A percentile compares a stretch with the other conserved stretches of the same genome.
These are phyloP conservation scores for Chelmon rostratus DNA, from an alignment of 2,797 vertebrate genomes.

Conservation along the genomic window DNA sequence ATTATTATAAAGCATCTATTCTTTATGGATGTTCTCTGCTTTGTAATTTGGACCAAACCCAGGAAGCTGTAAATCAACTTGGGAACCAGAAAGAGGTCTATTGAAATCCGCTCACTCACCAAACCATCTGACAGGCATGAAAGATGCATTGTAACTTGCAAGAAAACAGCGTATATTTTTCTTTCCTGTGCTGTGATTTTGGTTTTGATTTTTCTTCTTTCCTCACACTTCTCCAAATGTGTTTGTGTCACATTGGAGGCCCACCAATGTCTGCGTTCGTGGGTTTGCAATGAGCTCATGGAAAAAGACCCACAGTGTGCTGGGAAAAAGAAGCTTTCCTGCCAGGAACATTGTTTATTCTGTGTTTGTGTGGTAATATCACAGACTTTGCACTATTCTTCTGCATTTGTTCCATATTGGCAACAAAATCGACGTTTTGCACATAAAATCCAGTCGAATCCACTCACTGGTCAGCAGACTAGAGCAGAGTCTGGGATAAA, in stretches of 20 bases:
- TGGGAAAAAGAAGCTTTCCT: constrained; percentile 73
- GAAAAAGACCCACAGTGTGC: constrained; percentile 79
- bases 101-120: constrained; percentile 28
- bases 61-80: constrained; percentile 60
- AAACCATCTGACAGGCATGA: constrained; percentile 35
- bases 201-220: constrained; percentile 62
- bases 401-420: constrained; percentile 55
- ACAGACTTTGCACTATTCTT: constrained; percentile 75
- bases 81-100: constrained; percentile 31
- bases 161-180: constrained; percentile 46
- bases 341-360: constrained; percentile 79
- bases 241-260: constrained; percentile 78
- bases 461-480: constrained; percentile 15
- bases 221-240: constrained; percentile 75
- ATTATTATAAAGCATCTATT: constrained; percentile 40
- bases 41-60: constrained; percentile 43
- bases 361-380: constrained; percentile 74
- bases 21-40: constrained; percentile 36
- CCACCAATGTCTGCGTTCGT: constrained; percentile 74
- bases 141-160: constrained; percentile 79
- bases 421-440: constrained; percentile 35
- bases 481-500: constrained; percentile 70
- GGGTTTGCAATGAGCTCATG: constrained; percentile 83
- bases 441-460: constrained; percentile 38
- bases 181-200: constrained; percentile 59